Conservation (phyloP, 2,797 vertebrate species). For the Hydrophis major region DNA sequence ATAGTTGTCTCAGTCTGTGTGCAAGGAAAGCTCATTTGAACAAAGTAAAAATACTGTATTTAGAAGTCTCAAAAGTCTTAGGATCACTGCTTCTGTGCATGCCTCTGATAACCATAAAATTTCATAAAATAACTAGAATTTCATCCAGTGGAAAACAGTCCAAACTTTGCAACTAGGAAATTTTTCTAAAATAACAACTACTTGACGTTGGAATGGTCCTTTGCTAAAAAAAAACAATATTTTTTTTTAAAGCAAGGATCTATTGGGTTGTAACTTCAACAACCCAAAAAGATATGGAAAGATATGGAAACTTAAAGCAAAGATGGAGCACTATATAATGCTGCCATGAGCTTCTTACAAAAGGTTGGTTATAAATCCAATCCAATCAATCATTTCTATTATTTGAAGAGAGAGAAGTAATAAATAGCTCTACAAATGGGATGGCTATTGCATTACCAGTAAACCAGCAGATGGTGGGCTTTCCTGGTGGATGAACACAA, state of each 20-base stretch:
- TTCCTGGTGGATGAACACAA: not conserved
- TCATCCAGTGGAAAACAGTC: not conserved
- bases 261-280: not conserved
- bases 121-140: not conserved
- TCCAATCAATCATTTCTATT: not conserved
- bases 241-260: not conserved
- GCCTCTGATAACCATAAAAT: not conserved
- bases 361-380: not conserved
- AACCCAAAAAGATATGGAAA: not conserved
- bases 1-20: not conserved
- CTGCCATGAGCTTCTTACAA: not conserved
- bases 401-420: not conserved
- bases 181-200: not conserved
- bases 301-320: not conserved
- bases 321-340: not conserved
- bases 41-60: not conserved
- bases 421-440: not conserved
- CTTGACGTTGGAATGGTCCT: not conserved
- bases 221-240: not conserved
- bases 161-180: not conserved
- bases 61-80: not conserved
- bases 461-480: not conserved
- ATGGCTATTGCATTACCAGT: not conserved
- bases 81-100: not conserved
- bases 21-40: not conserved